Evolutionary conservation across 2,797 vertebrate genomes (phyloP), one percentile per base, ranked within the genome.

Genomic region (Phoeniculus purpureus): DNA sequence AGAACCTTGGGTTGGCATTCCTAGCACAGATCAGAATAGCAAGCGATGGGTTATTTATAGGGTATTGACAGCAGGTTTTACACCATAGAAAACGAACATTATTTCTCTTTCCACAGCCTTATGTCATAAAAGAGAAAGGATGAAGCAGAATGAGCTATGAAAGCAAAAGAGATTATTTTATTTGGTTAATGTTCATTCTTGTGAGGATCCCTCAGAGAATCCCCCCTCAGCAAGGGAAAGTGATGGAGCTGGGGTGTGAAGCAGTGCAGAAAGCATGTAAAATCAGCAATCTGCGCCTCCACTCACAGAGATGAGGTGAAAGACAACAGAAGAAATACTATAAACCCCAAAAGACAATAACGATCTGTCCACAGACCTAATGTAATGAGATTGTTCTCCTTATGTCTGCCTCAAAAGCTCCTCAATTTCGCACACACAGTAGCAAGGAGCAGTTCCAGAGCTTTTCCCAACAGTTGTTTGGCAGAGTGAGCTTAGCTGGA

Each of bases 361-460:
- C 27, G 20, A 50, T 67, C 72, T 82, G 58, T 79, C 80, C 78
- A 54, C 37, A 92, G 77, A 72, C 43, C 72, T 80, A 85, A 72
- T 13, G 29, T 19, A 92, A 81, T 52, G 60, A 89, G 79, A 60
- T 72, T 61, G 67, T 89, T 90, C 87, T 89, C 81, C 75, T 92
- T 37, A 4, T 71, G 70, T 71, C 78, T 91, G 91, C 81, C 90
- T 91, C 86, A 87, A 91, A 92, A 91, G 59, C 87, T 87, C 59
- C 86, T 71, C 93, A 85, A 92, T 76, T 83, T 93, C 80, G 70
- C 72, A 81, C 79, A 90, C 68, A 94, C 95, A 94, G 95, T 96
- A 95, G 95, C 94, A 85, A 90, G 91, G 85, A 96, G 86, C 70
- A 95, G 47, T 87, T 95, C 95, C 96, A 96, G 94, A 92, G 88